A percentile compares a stretch with the other conserved stretches of the same genome.
phyloP scores from a whole-genome alignment of 2,797 vertebrate genomes.

The Lagothrix lagotricha region DNA sequence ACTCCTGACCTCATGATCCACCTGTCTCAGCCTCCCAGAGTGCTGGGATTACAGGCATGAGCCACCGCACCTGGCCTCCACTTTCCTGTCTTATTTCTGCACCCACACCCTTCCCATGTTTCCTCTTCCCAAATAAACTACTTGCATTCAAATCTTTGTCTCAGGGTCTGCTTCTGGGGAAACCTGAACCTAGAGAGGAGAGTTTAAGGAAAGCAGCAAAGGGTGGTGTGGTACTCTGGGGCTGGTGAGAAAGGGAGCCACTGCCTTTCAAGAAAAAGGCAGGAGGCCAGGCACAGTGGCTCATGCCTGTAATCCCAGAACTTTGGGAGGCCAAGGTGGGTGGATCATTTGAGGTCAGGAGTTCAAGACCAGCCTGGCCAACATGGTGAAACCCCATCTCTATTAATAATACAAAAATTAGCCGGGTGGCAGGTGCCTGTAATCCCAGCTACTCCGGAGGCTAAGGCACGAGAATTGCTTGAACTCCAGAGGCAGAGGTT shows the following conservation, averaged over 20 bases:
- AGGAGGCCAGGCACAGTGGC: neutral
- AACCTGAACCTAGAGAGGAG: neutral
- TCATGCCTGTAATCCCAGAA: neutral
- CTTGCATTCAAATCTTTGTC: neutral
- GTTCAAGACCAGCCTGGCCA: too few relatives aligned
- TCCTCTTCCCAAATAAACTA: neutral
- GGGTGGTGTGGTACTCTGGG: neutral
- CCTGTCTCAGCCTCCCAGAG: too few relatives aligned
- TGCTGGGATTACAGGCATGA: too few relatives aligned
- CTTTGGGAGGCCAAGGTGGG: too few relatives aligned
- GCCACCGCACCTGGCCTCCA: too few relatives aligned
- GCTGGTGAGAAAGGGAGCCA: neutral
- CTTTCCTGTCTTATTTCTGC: neutral
- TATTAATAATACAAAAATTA: neutral
- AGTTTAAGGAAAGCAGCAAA: neutral
- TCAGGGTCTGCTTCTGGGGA: neutral
- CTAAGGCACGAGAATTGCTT: too few relatives aligned
- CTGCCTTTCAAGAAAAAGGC: neutral
- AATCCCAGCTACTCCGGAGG: too few relatives aligned
- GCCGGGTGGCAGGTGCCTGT: neutral
- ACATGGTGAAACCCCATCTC: too few relatives aligned
- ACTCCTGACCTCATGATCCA: too few relatives aligned
- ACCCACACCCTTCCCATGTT: fast-evolving
- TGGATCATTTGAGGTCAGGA: too few relatives aligned
- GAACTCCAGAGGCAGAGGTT: too few relatives aligned